Evolutionary conservation across 37 sponge, comb jelly and placozoan genomes (phyloP).

Genomic region (Amphimedon queenslandica): DNA sequence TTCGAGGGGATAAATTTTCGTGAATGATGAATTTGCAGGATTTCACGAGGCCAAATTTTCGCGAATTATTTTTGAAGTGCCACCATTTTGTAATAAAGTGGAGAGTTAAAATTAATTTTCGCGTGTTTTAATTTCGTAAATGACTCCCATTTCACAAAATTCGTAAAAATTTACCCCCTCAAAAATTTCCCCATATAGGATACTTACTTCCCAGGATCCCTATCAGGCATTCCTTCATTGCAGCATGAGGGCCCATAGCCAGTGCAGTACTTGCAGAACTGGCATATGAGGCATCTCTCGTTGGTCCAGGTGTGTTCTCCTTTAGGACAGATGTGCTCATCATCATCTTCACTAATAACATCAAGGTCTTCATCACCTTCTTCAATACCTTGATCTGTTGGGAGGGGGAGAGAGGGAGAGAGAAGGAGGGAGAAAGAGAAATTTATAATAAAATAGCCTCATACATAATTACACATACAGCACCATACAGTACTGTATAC

Average conservation of each 20-base stretch:
- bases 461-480: neutral
- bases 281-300: constrained; percentile 74
- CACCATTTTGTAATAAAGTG: too few relatives aligned
- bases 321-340: constrained; percentile 49
- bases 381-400: constrained; percentile 1
- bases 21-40: too few relatives aligned
- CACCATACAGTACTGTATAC: too few relatives aligned
- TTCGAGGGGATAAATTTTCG: too few relatives aligned
- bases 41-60: too few relatives aligned
- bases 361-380: constrained; percentile 15
- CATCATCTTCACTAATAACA: constrained; percentile 39
- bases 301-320: constrained; percentile 79
- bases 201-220: constrained; percentile 84
- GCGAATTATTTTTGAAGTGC: too few relatives aligned
- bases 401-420: neutral
- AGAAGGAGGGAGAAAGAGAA: neutral
- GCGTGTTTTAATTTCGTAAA: too few relatives aligned
- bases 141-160: too few relatives aligned
- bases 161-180: too few relatives aligned
- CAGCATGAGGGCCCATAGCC: constrained; percentile 92
- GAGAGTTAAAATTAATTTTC: too few relatives aligned
- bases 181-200: neutral
- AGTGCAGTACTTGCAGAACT: constrained; percentile 87
- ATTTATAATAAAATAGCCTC: neutral
- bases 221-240: constrained; percentile 68